Percentiles rank a stretch among this genome's conserved stretches.
These are phyloP conservation scores for Callimorpha dominula DNA, from an alignment of 2,888 invertebrate species.

Conservation along the genomic window DNA sequence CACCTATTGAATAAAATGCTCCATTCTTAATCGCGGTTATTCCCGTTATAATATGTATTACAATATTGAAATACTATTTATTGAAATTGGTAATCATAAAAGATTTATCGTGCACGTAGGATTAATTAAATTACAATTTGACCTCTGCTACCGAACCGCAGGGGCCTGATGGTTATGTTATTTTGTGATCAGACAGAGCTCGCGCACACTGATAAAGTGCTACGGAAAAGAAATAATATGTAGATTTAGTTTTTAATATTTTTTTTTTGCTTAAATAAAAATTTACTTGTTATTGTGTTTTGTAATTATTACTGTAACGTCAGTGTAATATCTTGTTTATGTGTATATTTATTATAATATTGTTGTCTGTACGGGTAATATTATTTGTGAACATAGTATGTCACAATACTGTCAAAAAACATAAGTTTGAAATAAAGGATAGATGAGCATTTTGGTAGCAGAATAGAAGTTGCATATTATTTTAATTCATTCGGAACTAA, in stretches of 20 bases:
- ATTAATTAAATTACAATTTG: slow-evolving; percentile 82
- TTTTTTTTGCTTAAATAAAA: too few relatives aligned
- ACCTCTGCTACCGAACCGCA: slow-evolving; percentile 75
- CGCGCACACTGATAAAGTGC: slow-evolving; percentile 15
- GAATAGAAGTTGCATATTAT: too few relatives aligned
- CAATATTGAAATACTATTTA: slow-evolving; percentile 16
- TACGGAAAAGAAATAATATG: not conserved
- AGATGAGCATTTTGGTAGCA: too few relatives aligned
- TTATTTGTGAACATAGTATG: too few relatives aligned
- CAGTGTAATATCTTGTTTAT: too few relatives aligned
- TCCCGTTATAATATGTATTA: slow-evolving; percentile 9
- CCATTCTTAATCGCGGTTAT: not conserved
- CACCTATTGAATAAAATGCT: not conserved
- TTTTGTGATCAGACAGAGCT: slow-evolving; percentile 39
- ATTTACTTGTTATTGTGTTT: too few relatives aligned
- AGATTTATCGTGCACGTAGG: slow-evolving; percentile 48
- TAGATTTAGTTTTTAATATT: not conserved
- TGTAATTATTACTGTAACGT: too few relatives aligned
- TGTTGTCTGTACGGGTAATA: too few relatives aligned
- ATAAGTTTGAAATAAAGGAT: too few relatives aligned
- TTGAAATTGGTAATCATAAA: slow-evolving; percentile 38
- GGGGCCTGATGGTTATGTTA: slow-evolving; percentile 50
- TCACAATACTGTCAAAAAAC: too few relatives aligned
- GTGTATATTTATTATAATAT: too few relatives aligned
- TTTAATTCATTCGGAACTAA: too few relatives aligned